A percentile compares a stretch with the other conserved stretches of the same genome.
Evolutionary conservation across 2,888 invertebrate genomes (phyloP).

Genomic region (Hirudinaria manillensis): DNA sequence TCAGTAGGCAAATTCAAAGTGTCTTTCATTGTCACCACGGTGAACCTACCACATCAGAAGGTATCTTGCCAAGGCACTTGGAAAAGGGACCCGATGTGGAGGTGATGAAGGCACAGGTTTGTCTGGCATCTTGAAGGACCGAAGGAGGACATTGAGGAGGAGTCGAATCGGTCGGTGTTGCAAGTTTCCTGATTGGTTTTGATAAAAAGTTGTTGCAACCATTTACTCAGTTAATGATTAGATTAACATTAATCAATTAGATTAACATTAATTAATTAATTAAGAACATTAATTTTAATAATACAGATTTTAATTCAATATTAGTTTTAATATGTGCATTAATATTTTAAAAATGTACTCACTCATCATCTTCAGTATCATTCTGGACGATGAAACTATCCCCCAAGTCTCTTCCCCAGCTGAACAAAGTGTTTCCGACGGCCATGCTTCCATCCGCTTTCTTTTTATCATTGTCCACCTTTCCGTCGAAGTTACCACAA

Average conservation of each 20-base stretch:
- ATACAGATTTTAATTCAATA: too few species aligned
- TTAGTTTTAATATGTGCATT: too few species aligned
- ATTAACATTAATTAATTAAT: too few species aligned
- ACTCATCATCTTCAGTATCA: neutral
- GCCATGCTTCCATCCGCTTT: neutral
- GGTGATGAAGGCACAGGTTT: neutral
- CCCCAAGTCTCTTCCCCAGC: neutral
- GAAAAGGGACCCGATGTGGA: neutral
- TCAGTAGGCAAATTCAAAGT: too few species aligned
- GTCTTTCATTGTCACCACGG: too few species aligned
- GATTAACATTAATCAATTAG: too few species aligned
- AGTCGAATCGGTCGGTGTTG: neutral
- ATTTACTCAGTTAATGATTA: too few species aligned
- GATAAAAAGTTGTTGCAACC: too few species aligned
- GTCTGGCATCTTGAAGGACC: neutral
- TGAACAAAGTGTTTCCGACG: neutral
- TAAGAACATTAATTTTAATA: too few species aligned
- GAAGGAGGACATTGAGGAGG: neutral
- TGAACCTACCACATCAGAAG: neutral
- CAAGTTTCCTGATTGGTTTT: neutral
- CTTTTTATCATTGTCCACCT: neutral
- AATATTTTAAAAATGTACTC: too few species aligned
- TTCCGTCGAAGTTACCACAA: constrained; percentile 11
- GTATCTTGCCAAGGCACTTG: neutral
- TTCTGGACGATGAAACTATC: neutral